These are phyloP conservation scores for Callimorpha dominula DNA, from an alignment of 2,888 invertebrate species.

Conservation along the genomic window DNA sequence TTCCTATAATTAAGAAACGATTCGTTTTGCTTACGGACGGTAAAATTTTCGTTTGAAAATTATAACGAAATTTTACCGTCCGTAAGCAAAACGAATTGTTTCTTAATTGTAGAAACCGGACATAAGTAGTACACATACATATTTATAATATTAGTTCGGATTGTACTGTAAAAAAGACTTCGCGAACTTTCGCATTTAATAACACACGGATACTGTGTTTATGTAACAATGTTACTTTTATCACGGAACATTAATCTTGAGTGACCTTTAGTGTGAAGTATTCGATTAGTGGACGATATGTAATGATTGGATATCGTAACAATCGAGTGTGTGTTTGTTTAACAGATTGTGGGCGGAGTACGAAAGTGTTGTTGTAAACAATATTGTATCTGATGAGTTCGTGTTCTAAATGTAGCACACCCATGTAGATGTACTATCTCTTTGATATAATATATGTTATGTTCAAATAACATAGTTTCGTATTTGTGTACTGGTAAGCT, in stretches of 20 bases:
- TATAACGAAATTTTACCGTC: too few relatives aligned
- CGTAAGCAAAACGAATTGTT: too few relatives aligned
- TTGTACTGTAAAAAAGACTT: neutral
- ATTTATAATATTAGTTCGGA: too few relatives aligned
- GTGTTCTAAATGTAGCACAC: slow-evolving; percentile 13
- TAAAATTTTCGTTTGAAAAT: too few relatives aligned
- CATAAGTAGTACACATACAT: too few relatives aligned
- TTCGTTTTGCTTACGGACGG: too few relatives aligned
- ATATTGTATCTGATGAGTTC: slow-evolving; percentile 16
- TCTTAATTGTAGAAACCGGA: too few relatives aligned
- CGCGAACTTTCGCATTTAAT: neutral
- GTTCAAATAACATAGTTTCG: too few relatives aligned
- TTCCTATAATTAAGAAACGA: too few relatives aligned
- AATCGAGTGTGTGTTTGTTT: slow-evolving; percentile 25
- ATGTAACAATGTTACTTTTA: slow-evolving; percentile 14
- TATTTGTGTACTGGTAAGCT: too few relatives aligned
- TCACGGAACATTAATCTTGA: slow-evolving; percentile 42
- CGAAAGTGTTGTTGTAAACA: neutral
- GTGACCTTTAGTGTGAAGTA: slow-evolving; percentile 46
- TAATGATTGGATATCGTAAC: slow-evolving; percentile 24
- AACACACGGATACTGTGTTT: slow-evolving; percentile 7
- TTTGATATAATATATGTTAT: neutral
- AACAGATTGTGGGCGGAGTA: slow-evolving; percentile 22
- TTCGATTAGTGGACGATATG: slow-evolving; percentile 27
- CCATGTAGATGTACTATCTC: slow-evolving; percentile 1